These are phyloP conservation scores for Antedon mediterranea DNA, from an alignment of 53 echinoderm and acorn worm genomes.

Conservation along the genomic window DNA sequence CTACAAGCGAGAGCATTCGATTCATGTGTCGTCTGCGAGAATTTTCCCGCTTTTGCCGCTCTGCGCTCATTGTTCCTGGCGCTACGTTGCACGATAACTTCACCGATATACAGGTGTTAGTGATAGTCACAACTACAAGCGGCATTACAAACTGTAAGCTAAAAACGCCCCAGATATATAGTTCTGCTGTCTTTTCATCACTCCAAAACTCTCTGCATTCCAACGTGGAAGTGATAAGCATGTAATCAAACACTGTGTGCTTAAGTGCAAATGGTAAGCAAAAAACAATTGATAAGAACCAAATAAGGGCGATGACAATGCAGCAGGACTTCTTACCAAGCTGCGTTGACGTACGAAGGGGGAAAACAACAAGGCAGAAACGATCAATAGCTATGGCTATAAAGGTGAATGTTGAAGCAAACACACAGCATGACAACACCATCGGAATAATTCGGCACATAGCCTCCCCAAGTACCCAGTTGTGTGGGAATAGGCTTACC, in stretches of 20 bases:
- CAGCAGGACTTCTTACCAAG: slow-evolving; percentile 47
- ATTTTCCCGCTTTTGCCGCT: slow-evolving; percentile 62
- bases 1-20: slow-evolving; percentile 74
- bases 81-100: slow-evolving; percentile 56
- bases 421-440: slow-evolving; percentile 46
- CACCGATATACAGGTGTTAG: slow-evolving; percentile 63
- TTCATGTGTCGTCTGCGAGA: slow-evolving; percentile 54
- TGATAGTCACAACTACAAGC: slow-evolving; percentile 52
- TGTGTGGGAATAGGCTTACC: slow-evolving; percentile 29
- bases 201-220: slow-evolving; percentile 43
- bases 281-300: slow-evolving; percentile 42
- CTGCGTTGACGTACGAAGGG: slow-evolving; percentile 48
- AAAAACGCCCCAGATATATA: slow-evolving; percentile 32
- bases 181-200: background rate
- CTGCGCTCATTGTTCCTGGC: slow-evolving; percentile 55
- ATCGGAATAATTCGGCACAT: slow-evolving; percentile 42
- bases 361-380: slow-evolving; percentile 86
- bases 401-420: slow-evolving; percentile 68
- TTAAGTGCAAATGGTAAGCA: slow-evolving; percentile 45
- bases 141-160: slow-evolving; percentile 34
- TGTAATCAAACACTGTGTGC: slow-evolving; percentile 27
- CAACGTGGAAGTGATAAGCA: background rate
- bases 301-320: slow-evolving; percentile 47
- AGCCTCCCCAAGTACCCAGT: slow-evolving; percentile 37
- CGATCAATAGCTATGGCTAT: slow-evolving; percentile 80